phyloP scores from a whole-genome alignment of 2,797 vertebrate genomes.

The Phataginus tetradactyla region DNA sequence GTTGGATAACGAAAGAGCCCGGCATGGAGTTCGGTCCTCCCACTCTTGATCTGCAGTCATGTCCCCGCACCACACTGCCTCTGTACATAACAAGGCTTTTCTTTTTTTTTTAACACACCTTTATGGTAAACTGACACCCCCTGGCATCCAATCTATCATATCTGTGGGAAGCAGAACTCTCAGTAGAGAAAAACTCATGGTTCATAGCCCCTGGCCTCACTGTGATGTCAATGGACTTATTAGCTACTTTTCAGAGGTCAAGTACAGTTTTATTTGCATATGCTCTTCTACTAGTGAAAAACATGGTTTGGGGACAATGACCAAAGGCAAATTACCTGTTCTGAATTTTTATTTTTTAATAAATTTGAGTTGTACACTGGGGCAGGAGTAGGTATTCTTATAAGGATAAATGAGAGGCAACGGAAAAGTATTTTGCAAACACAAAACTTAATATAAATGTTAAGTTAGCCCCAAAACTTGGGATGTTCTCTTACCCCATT shows the following conservation, averaged over 20 bases:
- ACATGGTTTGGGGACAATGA: not conserved
- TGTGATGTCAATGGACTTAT: not conserved
- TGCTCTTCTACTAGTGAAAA: not conserved
- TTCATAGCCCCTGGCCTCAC: not conserved
- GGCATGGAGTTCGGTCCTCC: not conserved
- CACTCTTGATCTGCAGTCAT: not conserved
- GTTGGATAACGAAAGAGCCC: not conserved
- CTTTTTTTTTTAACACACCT: not conserved
- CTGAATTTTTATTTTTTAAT: not conserved
- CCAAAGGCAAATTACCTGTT: not conserved
- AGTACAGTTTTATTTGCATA: not conserved
- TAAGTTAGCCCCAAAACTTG: not conserved
- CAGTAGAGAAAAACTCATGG: not conserved
- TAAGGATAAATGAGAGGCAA: slow-evolving; percentile 26
- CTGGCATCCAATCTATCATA: not conserved
- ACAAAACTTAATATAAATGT: slow-evolving; percentile 19
- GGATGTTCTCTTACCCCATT: not conserved
- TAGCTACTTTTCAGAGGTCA: not conserved
- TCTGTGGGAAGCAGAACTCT: not conserved
- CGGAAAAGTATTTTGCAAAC: not conserved
- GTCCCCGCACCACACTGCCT: not conserved
- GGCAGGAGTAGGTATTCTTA: not conserved
- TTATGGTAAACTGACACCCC: not conserved
- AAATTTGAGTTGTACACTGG: not conserved
- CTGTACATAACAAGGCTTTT: not conserved